A percentile compares a stretch with the other conserved stretches of the same genome.
Evolutionary conservation across 2,888 invertebrate species (phyloP).

Genomic region (Argynnis bischoffii): DNA sequence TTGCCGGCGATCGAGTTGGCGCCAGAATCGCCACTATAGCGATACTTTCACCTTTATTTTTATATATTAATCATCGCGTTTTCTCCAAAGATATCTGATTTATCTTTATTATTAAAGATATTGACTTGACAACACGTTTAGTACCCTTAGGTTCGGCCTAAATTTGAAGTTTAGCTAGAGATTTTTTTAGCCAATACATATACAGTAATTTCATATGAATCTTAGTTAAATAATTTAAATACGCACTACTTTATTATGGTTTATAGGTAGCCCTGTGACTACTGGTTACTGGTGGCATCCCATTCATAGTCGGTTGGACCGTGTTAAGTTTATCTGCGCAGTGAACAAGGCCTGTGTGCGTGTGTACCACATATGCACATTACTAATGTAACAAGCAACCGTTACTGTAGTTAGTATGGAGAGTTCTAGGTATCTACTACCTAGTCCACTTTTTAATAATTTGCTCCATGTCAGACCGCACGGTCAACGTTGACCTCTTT

Average conservation of each 20-base stretch:
- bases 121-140: conserved; percentile 14
- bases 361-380: conserved; percentile 18
- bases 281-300: conserved; percentile 18
- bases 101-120: conserved; percentile 29
- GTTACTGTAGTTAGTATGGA: conserved; percentile 32
- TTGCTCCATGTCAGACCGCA: conserved; percentile 51
- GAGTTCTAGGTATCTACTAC: conserved; percentile 29
- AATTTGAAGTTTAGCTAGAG: conserved; percentile 1
- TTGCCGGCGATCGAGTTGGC: conserved; percentile 47
- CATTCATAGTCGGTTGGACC: conserved; percentile 35
- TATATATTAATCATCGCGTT: conserved; percentile 29
- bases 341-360: conserved; percentile 15
- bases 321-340: conserved; percentile 26
- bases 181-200: background rate
- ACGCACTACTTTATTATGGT: background rate
- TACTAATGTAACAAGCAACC: conserved; percentile 39
- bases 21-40: conserved; percentile 40
- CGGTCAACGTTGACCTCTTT: conserved; percentile 60
- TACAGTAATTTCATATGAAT: conserved; percentile 3
- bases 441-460: conserved; percentile 48
- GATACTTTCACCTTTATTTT: conserved; percentile 46
- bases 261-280: conserved; percentile 20
- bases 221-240: background rate
- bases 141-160: conserved; percentile 16
- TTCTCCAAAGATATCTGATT: conserved; percentile 31